Evolutionary conservation across 2,797 vertebrate genomes (phyloP).

Genomic region (Agapornis canus): DNA sequence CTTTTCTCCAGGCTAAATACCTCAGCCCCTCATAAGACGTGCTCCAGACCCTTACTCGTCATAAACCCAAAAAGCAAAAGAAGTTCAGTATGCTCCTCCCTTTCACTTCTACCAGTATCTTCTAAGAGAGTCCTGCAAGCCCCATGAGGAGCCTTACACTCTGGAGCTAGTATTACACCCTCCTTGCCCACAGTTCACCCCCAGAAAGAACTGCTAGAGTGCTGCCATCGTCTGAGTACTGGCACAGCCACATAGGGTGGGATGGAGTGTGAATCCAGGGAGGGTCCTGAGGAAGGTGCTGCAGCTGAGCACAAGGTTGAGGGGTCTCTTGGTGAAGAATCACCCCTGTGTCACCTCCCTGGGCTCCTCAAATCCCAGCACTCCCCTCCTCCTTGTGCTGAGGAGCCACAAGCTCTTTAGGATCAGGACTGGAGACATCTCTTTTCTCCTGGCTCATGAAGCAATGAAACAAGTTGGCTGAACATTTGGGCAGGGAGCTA

Average conservation of each 20-base stretch:
- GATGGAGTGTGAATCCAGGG: background rate
- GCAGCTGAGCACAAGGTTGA: background rate
- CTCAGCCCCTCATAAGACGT: background rate
- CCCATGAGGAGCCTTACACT: rapidly evolving
- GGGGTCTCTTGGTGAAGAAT: background rate
- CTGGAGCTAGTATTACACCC: background rate
- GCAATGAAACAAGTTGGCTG: background rate
- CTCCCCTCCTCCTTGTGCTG: rapidly evolving
- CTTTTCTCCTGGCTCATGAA: background rate
- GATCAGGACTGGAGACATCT: background rate
- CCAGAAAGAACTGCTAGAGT: background rate
- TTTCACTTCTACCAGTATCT: background rate
- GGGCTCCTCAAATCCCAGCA: background rate
- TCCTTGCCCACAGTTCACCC: rapidly evolving
- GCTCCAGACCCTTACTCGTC: background rate
- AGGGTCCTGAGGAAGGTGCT: background rate
- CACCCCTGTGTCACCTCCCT: background rate
- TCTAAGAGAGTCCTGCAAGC: background rate
- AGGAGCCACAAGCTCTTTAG: background rate
- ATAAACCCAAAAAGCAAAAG: background rate
- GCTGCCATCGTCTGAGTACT: rapidly evolving
- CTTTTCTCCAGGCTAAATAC: background rate
- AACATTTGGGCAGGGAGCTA: background rate
- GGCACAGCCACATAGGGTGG: rapidly evolving
- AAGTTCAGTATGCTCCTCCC: rapidly evolving